These are phyloP conservation scores for Thymelicus lineola DNA, from an alignment of 2,888 invertebrate genomes.

Conservation along the genomic window DNA sequence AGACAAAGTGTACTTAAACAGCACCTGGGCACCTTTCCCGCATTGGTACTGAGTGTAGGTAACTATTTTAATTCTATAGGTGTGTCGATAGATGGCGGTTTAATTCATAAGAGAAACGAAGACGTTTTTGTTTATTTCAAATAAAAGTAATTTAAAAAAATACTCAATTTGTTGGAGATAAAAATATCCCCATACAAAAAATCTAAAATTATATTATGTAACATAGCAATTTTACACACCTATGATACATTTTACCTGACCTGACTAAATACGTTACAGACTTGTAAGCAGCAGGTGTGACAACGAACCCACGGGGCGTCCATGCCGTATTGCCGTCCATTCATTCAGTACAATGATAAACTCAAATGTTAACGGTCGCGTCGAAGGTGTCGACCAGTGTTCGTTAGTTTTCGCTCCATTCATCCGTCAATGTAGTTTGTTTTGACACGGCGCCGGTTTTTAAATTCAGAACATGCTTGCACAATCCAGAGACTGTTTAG, in stretches of 20 bases:
- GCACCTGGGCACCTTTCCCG: too few species aligned
- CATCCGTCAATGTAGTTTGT: constrained; percentile 54
- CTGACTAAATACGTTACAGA: background rate
- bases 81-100: background rate
- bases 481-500: constrained; percentile 55
- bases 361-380: constrained; percentile 50
- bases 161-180: too few species aligned
- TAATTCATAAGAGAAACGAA: too few species aligned
- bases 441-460: constrained; percentile 52
- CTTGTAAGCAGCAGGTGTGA: constrained; percentile 19
- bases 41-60: too few species aligned
- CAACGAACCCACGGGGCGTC: constrained; percentile 32
- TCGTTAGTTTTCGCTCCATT: constrained; percentile 46
- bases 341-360: constrained; percentile 52
- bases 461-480: constrained; percentile 58
- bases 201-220: too few species aligned
- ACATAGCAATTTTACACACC: background rate
- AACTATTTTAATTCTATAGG: background rate
- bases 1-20: too few species aligned
- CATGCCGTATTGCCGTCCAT: constrained; percentile 38
- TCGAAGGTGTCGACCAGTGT: constrained; percentile 41
- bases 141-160: too few species aligned
- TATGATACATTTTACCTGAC: constrained; percentile 14
- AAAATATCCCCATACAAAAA: too few species aligned
- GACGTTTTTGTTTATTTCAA: too few species aligned